These are phyloP conservation scores for Macropis europaea DNA, from an alignment of 2,888 invertebrate genomes.

Conservation along the genomic window DNA sequence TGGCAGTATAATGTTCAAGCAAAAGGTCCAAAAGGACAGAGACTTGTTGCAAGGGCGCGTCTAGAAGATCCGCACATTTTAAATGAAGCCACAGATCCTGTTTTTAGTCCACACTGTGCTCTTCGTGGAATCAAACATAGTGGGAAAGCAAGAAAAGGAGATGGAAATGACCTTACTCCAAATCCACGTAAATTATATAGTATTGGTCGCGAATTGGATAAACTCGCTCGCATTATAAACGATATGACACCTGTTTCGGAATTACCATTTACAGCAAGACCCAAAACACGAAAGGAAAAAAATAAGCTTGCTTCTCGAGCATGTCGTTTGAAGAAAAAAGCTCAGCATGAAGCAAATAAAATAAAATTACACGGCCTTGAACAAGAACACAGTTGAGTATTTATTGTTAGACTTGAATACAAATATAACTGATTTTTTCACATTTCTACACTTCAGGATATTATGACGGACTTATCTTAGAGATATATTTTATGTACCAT, in stretches of 20 bases:
- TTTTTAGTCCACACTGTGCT: constrained; percentile 95
- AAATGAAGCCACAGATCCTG: constrained; percentile 96
- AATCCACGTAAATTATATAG: constrained; percentile 94
- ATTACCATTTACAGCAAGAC: constrained; percentile 92
- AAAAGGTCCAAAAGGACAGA: constrained; percentile 97
- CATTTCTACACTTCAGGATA: not conserved
- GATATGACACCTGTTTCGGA: constrained; percentile 98
- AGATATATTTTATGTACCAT: no score
- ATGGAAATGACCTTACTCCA: constrained; percentile 98
- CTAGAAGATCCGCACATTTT: constrained; percentile 95
- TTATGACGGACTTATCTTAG: no score
- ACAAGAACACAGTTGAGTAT: constrained; percentile 91
- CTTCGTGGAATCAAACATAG: constrained; percentile 94
- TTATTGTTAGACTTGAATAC: not conserved
- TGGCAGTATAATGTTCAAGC: constrained; percentile 99
- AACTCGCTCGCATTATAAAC: constrained; percentile 94
- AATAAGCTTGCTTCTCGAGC: constrained; percentile 98
- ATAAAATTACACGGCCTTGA: constrained; percentile 96
- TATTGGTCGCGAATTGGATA: constrained; percentile 96
- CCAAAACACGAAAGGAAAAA: constrained; percentile 97
- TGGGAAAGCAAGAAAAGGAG: constrained; percentile 96
- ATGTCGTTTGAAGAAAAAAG: constrained; percentile 98
- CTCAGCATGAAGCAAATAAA: constrained; percentile 99
- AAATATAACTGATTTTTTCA: not conserved
- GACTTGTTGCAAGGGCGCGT: constrained; percentile 91